A percentile compares a stretch with the other conserved stretches of the same genome.
Conservation (phyloP, 1,140 invertebrate genomes). For the Mamestra configurata region DNA sequence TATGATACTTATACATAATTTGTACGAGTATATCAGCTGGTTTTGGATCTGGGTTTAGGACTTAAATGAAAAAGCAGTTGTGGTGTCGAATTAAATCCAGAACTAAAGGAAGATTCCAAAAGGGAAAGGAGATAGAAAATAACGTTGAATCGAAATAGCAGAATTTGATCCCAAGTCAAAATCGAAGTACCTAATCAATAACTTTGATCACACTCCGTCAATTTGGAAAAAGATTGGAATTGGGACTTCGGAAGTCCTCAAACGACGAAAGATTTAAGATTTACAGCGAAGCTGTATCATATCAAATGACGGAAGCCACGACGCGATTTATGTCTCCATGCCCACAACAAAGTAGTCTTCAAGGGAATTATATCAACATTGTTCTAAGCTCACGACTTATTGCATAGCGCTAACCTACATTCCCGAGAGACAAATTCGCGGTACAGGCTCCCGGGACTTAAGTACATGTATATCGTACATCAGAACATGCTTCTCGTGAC, state of each 20-base stretch:
- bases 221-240: too few species aligned
- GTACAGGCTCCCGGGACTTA: background rate
- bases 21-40: background rate
- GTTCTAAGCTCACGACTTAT: conserved; percentile 13
- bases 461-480: background rate
- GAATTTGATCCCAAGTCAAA: too few species aligned
- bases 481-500: background rate
- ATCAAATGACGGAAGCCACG: background rate
- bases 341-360: background rate
- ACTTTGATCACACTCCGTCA: too few species aligned
- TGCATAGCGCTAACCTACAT: background rate
- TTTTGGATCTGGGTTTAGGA: too few species aligned
- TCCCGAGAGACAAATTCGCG: background rate
- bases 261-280: background rate
- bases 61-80: too few species aligned
- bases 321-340: conserved; percentile 17
- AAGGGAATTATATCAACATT: conserved; percentile 1
- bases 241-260: too few species aligned
- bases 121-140: background rate
- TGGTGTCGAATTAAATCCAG: too few species aligned
- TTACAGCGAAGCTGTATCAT: background rate
- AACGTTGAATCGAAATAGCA: too few species aligned
- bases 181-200: too few species aligned
- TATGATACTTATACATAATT: background rate
- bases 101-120: too few species aligned